Percentiles rank a stretch among this genome's conserved stretches.
These are phyloP conservation scores for Balearica regulorum DNA, from an alignment of 2,797 vertebrate species.

Conservation along the genomic window DNA sequence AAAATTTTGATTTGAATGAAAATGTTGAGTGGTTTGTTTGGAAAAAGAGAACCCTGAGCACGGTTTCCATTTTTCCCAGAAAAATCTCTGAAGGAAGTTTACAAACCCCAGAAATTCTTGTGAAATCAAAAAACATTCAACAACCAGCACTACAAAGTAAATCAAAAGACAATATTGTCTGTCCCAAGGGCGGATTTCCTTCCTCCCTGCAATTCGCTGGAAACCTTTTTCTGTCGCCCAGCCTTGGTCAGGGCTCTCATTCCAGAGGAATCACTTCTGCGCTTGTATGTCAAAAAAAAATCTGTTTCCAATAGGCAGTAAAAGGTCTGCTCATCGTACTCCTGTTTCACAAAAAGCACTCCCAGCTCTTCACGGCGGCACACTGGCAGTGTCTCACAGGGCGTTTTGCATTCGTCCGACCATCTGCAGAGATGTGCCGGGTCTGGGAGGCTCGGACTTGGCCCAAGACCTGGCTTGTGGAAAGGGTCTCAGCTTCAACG, in stretches of 20 bases:
- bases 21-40: neutral
- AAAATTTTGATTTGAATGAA: slow-evolving; percentile 7
- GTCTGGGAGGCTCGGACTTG: neutral
- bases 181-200: slow-evolving; percentile 37
- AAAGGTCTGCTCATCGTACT: neutral
- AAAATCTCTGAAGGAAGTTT: slow-evolving; percentile 39
- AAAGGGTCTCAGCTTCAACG: neutral
- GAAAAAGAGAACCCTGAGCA: neutral
- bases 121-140: slow-evolving; percentile 46
- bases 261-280: slow-evolving; percentile 30
- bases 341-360: slow-evolving; percentile 37
- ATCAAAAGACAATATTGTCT: slow-evolving; percentile 36
- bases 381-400: neutral
- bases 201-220: slow-evolving; percentile 11
- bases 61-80: neutral
- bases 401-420: accelerated
- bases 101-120: slow-evolving; percentile 53
- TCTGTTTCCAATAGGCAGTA: slow-evolving; percentile 53
- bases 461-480: neutral
- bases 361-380: neutral
- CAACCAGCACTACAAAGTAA: neutral
- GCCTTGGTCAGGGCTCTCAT: slow-evolving; percentile 21
- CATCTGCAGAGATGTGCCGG: neutral
- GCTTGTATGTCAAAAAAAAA: slow-evolving; percentile 1
- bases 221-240: neutral